Evolutionary conservation across 2,797 vertebrate genomes (phyloP).

Genomic region (Carapus acus): DNA sequence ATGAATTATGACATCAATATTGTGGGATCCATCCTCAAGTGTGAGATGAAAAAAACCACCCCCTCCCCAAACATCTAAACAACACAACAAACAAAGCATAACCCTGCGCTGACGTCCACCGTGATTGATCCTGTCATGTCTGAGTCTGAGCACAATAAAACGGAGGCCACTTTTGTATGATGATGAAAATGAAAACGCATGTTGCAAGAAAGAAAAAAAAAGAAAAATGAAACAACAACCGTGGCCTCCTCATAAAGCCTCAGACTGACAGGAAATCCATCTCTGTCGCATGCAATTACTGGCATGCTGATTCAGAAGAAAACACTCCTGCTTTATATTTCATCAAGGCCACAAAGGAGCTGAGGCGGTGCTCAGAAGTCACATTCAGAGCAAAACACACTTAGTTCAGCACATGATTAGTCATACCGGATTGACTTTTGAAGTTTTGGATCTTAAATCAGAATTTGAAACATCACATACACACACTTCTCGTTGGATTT

Average conservation of each 20-base stretch:
- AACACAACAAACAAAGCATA: neutral
- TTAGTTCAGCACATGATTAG: neutral
- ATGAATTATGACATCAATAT: constrained; percentile 26
- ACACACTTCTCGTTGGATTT: no score
- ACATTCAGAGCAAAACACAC: constrained; percentile 23
- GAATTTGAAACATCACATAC: no score
- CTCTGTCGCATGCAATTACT: constrained; percentile 70
- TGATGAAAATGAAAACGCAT: constrained; percentile 45
- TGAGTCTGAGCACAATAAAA: constrained; percentile 33
- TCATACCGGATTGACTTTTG: no score
- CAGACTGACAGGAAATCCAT: constrained; percentile 69
- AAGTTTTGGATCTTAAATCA: no score
- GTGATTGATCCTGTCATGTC: constrained; percentile 41
- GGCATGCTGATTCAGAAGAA: constrained; percentile 68
- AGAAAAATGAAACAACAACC: no score
- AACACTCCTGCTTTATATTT: constrained; percentile 61
- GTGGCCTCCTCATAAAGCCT: constrained; percentile 61
- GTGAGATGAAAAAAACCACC: neutral
- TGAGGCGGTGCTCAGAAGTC: constrained; percentile 48
- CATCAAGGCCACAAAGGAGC: constrained; percentile 57
- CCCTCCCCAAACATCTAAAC: no score
- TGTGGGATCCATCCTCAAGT: constrained; percentile 13
- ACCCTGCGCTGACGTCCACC: neutral
- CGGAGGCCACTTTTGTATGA: constrained; percentile 31
- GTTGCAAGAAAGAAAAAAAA: constrained; percentile 33